Percentiles rank a stretch among this genome's conserved stretches.
These are phyloP conservation scores for Pterophyllum scalare DNA, from an alignment of 2,113 vertebrate genomes.

Conservation along the genomic window DNA sequence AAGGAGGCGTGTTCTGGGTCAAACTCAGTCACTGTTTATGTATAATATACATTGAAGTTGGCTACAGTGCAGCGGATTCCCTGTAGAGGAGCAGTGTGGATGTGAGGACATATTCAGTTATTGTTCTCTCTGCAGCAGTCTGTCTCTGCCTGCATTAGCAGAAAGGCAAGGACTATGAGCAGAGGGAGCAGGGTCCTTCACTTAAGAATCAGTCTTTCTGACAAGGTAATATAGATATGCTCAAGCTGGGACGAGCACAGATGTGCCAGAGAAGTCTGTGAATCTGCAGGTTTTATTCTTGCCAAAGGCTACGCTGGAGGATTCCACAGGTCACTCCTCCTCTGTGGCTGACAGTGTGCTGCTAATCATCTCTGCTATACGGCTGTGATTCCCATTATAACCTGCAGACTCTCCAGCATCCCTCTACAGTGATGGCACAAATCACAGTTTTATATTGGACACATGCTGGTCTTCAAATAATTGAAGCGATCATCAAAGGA, in stretches of 20 bases:
- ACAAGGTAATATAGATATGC: constrained; percentile 41
- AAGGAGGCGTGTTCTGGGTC: constrained; percentile 43
- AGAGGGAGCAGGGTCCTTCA: constrained; percentile 12
- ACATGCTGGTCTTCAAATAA: neutral
- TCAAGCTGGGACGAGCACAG: constrained; percentile 4
- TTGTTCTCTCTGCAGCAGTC: constrained; percentile 30
- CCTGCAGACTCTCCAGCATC: neutral
- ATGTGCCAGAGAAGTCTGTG: neutral
- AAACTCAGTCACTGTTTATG: constrained; percentile 37
- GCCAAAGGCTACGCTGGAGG: neutral
- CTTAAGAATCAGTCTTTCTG: constrained; percentile 45
- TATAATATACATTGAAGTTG: constrained; percentile 34
- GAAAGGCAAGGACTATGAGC: constrained; percentile 44
- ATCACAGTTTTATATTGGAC: neutral
- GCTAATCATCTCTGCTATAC: constrained; percentile 23
- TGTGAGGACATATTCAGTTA: constrained; percentile 37
- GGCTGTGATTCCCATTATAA: constrained; percentile 10
- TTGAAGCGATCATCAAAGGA: neutral
- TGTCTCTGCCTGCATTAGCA: constrained; percentile 29
- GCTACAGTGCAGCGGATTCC: constrained; percentile 25
- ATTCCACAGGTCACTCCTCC: constrained; percentile 23
- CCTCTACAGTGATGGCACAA: neutral
- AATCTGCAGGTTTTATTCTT: constrained; percentile 13
- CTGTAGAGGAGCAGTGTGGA: constrained; percentile 33
- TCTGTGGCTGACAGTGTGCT: constrained; percentile 1